phyloP scores from a whole-genome alignment of 2,113 vertebrate species.

The Sturnus vulgaris region DNA sequence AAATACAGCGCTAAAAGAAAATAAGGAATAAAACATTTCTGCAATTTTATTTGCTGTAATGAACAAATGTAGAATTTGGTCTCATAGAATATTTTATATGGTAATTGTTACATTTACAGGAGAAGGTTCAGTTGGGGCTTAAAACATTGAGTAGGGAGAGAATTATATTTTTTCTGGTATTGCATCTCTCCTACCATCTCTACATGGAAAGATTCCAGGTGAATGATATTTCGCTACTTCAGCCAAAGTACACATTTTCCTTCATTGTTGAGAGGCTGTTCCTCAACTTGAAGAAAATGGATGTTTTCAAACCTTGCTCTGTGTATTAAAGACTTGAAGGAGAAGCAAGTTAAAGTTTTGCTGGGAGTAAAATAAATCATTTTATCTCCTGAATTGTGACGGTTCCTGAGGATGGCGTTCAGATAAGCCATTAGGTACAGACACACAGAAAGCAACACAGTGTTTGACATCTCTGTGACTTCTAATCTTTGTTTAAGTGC shows the following conservation, averaged over 20 bases:
- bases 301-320: neutral
- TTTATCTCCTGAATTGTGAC: neutral
- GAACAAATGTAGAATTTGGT: neutral
- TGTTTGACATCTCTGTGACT: neutral
- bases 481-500: neutral
- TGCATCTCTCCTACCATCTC: neutral
- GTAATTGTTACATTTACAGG: neutral
- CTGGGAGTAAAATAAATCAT: neutral
- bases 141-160: neutral
- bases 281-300: neutral
- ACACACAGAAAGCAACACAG: neutral
- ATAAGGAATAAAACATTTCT: neutral
- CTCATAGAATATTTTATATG: neutral
- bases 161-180: neutral
- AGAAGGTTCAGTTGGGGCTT: neutral
- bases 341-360: neutral
- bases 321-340: neutral
- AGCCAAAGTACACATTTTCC: neutral
- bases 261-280: neutral
- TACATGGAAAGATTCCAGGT: neutral
- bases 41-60: neutral
- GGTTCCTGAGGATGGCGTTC: neutral
- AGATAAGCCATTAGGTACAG: neutral
- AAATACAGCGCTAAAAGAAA: neutral
- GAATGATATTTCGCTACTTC: neutral